Evolutionary conservation across 2,797 vertebrate species (phyloP).

Genomic region (Glyptemys insculpta): DNA sequence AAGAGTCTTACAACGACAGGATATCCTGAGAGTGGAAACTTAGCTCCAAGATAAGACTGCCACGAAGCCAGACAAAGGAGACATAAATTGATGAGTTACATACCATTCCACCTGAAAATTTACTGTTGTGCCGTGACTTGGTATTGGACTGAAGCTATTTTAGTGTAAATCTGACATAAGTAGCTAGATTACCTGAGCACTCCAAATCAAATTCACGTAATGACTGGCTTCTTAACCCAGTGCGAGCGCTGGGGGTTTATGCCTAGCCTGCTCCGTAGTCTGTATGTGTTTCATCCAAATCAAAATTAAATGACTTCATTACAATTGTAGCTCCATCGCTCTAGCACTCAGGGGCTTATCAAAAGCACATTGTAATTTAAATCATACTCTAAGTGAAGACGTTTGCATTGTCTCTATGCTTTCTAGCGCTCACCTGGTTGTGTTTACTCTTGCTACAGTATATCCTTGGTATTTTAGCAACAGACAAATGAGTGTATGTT

Average conservation of each 20-base stretch:
- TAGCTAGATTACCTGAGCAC: not conserved
- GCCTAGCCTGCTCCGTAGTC: not conserved
- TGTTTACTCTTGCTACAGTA: not conserved
- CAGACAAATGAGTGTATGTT: not conserved
- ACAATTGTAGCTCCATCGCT: slow-evolving; percentile 46
- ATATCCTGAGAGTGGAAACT: not conserved
- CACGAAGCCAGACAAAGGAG: not conserved
- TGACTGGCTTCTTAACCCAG: slow-evolving; percentile 32
- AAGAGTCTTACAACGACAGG: not conserved
- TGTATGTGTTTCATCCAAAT: slow-evolving; percentile 31
- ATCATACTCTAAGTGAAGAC: slow-evolving; percentile 33
- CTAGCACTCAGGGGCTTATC: slow-evolving; percentile 30
- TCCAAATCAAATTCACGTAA: slow-evolving; percentile 46
- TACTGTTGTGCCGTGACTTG: not conserved
- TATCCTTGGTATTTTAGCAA: not conserved
- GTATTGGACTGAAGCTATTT: not conserved
- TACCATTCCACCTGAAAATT: not conserved
- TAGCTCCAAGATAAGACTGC: not conserved
- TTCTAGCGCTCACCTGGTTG: slow-evolving; percentile 9
- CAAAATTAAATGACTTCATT: slow-evolving; percentile 68
- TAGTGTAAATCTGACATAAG: not conserved
- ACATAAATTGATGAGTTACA: not conserved
- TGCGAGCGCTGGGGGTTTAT: not conserved
- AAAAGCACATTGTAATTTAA: slow-evolving; percentile 48
- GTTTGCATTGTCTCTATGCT: not conserved